phyloP scores from a whole-genome alignment of 2,797 vertebrate species.

The Mallotus villosus region DNA sequence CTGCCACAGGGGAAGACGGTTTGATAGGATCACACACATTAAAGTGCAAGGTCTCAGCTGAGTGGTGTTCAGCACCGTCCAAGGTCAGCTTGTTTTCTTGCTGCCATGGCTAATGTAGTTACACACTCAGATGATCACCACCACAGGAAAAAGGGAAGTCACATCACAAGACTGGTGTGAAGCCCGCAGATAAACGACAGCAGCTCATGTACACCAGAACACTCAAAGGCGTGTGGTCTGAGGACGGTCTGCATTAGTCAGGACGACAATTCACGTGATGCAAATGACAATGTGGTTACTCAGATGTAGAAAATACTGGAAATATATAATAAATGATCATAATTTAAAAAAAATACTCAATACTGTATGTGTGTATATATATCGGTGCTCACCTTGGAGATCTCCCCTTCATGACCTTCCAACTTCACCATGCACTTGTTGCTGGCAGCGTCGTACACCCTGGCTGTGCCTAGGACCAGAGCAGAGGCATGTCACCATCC shows the following conservation, averaged over 20 bases:
- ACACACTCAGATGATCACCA: not conserved
- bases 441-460: constrained; percentile 81
- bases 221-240: not conserved
- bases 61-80: not conserved
- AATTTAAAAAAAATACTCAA: no score
- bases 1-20: constrained; percentile 17
- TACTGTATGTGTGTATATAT: no score
- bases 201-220: not conserved
- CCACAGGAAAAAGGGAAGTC: not conserved
- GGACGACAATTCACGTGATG: not conserved
- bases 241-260: not conserved
- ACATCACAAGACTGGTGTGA: not conserved
- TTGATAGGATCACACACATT: constrained; percentile 7
- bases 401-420: constrained; percentile 88
- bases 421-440: constrained; percentile 82
- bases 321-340: not conserved
- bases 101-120: not conserved
- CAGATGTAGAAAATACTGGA: no score
- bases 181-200: no score
- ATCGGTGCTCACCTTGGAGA: constrained; percentile 83
- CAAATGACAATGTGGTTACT: no score
- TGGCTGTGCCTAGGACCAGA: constrained; percentile 79
- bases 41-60: not conserved
- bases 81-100: not conserved
- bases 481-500: not conserved